Evolutionary conservation across 2,113 vertebrate species (phyloP).

Genomic region (Lamprotornis superbus): DNA sequence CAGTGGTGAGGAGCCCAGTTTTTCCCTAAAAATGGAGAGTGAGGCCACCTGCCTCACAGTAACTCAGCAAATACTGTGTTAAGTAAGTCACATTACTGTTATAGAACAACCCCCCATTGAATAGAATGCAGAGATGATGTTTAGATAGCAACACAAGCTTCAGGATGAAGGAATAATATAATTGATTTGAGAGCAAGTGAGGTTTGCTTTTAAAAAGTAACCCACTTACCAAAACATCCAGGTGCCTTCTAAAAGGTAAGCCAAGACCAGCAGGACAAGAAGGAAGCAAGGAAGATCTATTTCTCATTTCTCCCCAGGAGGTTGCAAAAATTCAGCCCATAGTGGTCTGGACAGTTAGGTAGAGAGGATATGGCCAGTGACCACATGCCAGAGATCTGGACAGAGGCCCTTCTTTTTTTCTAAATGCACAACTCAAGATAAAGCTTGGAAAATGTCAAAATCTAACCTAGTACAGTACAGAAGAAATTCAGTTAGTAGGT

Average conservation of each 20-base stretch:
- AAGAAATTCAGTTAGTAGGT: neutral
- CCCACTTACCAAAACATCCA: neutral
- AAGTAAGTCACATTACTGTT: neutral
- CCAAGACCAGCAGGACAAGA: neutral
- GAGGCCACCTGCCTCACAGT: neutral
- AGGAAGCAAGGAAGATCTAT: neutral
- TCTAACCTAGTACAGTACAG: neutral
- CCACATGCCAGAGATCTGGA: neutral
- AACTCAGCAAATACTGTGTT: fast-evolving
- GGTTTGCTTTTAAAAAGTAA: neutral
- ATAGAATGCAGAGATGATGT: neutral
- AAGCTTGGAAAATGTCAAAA: neutral
- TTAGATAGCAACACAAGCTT: neutral
- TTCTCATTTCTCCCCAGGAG: neutral
- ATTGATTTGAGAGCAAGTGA: neutral
- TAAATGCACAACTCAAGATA: neutral
- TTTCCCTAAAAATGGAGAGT: neutral
- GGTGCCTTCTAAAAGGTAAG: neutral
- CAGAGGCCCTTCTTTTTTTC: neutral
- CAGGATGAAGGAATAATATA: neutral
- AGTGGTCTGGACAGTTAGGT: neutral
- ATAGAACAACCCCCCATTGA: neutral
- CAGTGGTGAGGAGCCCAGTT: neutral
- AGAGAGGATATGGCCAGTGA: neutral
- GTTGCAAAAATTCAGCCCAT: neutral